Evolutionary conservation across 2,113 vertebrate species (phyloP).

Genomic region (Jaculus jaculus): DNA sequence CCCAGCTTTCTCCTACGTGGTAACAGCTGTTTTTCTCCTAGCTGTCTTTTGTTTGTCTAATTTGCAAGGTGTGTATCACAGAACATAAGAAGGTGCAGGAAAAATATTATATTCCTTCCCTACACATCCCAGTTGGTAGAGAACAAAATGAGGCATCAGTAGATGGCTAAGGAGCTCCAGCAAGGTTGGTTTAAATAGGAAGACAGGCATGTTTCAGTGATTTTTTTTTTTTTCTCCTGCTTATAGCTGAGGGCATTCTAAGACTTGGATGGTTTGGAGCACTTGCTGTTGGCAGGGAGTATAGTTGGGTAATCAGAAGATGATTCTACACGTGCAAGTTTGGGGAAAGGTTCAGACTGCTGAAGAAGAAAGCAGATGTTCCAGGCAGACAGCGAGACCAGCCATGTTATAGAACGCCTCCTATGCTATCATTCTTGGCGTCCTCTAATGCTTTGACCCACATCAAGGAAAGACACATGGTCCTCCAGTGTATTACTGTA

Average conservation of each 20-base stretch:
- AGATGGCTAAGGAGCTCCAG: too few relatives aligned
- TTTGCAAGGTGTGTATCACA: background rate
- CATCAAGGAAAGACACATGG: background rate
- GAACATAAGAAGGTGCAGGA: background rate
- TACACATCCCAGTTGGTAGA: background rate
- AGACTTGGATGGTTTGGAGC: background rate
- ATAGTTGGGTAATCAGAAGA: background rate
- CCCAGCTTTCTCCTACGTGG: background rate
- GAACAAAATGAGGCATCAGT: background rate
- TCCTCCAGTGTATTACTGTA: background rate
- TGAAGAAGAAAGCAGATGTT: background rate
- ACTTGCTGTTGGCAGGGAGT: background rate
- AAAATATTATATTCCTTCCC: background rate
- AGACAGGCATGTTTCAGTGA: background rate
- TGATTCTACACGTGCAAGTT: background rate
- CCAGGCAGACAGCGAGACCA: too few relatives aligned
- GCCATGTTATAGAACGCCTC: background rate
- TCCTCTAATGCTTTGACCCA: background rate
- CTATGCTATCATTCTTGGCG: background rate
- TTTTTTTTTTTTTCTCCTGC: background rate
- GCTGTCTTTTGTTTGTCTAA: background rate
- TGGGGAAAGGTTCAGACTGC: background rate
- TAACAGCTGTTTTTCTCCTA: background rate
- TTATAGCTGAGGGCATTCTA: background rate
- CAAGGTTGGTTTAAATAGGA: background rate